Evolutionary conservation across 2,888 invertebrate species (phyloP).

Genomic region (Lamellibrachia satsuma): DNA sequence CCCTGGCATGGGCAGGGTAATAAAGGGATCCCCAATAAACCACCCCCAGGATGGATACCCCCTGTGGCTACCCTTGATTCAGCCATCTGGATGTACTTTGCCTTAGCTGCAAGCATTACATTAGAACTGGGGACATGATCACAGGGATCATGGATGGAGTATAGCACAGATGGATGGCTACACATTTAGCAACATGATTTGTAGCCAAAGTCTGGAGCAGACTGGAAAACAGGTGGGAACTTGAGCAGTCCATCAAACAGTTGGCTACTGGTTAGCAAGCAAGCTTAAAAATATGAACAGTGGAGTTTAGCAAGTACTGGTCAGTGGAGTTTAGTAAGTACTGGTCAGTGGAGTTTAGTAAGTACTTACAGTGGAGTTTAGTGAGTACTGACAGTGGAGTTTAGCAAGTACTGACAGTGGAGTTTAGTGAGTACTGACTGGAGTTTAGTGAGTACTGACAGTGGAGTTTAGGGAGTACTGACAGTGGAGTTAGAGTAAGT

Average conservation of each 20-base stretch:
- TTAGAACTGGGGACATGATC: neutral
- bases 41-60: neutral
- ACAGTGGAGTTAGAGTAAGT: too few species aligned
- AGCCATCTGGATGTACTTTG: neutral
- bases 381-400: too few species aligned
- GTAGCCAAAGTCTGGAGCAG: neutral
- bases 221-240: neutral
- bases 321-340: neutral
- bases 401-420: too few species aligned
- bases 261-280: neutral
- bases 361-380: too few species aligned
- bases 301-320: neutral
- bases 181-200: slow-evolving; percentile 17
- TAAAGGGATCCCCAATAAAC: neutral
- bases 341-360: neutral
- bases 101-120: neutral
- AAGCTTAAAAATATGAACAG: neutral
- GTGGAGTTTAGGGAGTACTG: too few species aligned
- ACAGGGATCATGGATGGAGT: neutral
- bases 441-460: neutral
- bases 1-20: neutral
- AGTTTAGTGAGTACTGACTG: neutral
- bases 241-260: neutral
- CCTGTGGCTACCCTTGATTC: neutral
- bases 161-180: neutral